A percentile compares a stretch with the other conserved stretches of the same genome.
These are phyloP conservation scores for Zoanthus sansibaricus DNA, from an alignment of 92 coral and sea anemone genomes.

Conservation along the genomic window DNA sequence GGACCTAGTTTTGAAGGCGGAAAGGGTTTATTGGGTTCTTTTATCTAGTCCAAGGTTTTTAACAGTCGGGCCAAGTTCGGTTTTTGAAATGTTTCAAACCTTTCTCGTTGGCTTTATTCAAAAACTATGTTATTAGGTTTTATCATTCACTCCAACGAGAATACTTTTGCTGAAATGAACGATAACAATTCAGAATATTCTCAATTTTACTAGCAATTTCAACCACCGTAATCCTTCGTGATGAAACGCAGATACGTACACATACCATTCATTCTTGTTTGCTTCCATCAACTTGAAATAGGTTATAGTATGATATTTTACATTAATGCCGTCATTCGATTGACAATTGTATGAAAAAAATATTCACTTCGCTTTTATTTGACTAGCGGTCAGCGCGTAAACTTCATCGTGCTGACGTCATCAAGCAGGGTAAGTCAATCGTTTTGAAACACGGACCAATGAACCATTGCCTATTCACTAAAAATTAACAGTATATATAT, in stretches of 20 bases:
- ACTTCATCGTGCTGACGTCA: background rate
- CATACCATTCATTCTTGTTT: constrained; percentile 18
- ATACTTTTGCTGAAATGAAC: constrained; percentile 18
- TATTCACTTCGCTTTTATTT: background rate
- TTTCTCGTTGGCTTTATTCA: background rate
- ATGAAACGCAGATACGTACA: constrained; percentile 12
- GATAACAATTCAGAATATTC: constrained; percentile 41
- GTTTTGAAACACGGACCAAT: too few relatives aligned
- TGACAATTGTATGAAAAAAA: background rate
- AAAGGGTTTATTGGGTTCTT: background rate
- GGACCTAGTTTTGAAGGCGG: background rate
- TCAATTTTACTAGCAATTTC: constrained; percentile 11
- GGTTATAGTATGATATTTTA: background rate
- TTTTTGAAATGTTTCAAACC: background rate
- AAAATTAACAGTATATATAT: background rate
- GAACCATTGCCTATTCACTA: too few relatives aligned
- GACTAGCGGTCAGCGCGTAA: background rate
- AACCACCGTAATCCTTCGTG: constrained; percentile 29
- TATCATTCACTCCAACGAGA: background rate
- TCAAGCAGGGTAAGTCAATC: background rate
- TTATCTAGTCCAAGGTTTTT: background rate
- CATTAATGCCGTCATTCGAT: background rate
- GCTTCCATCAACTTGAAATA: background rate
- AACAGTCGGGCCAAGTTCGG: background rate
- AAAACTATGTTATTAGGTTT: constrained; percentile 10